Base-by-base conservation (phyloP, 2,888 invertebrate species). In the Xylota segnis region DNA sequence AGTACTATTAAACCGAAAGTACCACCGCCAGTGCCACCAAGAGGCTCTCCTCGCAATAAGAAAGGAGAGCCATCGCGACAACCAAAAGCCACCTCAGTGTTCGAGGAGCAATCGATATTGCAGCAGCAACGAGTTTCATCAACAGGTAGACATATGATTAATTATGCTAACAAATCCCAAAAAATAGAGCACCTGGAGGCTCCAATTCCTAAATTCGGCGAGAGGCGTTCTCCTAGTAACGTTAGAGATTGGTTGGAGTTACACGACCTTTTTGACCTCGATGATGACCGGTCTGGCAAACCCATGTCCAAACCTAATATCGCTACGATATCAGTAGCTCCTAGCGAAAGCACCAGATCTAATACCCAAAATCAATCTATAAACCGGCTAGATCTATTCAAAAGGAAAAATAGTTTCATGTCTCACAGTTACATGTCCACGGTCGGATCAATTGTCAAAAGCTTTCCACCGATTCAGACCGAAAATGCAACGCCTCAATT, bases 1-100 rank as follows among this genome's bases (percentile, higher is more conserved):
- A 72, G 76, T 72, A 66, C 72, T 66, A 50, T 40, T 37, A 86
- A 86, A 92, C 94, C 95, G 89, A 96, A 96, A 92, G 95, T 97
- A 47, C 97, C 97, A 50, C 97, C 97, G 71, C 97, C 97, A 23
- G 97, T 97, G 66, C 97, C 97, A 71, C 97, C 97, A 4, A 93
- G 97, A 89, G 96, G 96, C 76, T 96, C 96, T 29, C 96, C 96
- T 52, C 95, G 95, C 91, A 92, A 93, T 78, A 90, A 89, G 74
- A 88, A 88, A 75, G 88, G 81, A 54, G 88, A 88, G 70, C 77
- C 71, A 65, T 74, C 82, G 14, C 87, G 89, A 52, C 87, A 89
- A 74, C 75, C 76, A 18, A 86, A 77, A 65, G 68, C 63, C 61
- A 82, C 82, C 40, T 61, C 86, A 9, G 68, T 77, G 58, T 86